Percentiles rank a stretch among this genome's conserved stretches.
phyloP scores from a whole-genome alignment of 2,888 invertebrate genomes.

The Neoscelio sp. region DNA sequence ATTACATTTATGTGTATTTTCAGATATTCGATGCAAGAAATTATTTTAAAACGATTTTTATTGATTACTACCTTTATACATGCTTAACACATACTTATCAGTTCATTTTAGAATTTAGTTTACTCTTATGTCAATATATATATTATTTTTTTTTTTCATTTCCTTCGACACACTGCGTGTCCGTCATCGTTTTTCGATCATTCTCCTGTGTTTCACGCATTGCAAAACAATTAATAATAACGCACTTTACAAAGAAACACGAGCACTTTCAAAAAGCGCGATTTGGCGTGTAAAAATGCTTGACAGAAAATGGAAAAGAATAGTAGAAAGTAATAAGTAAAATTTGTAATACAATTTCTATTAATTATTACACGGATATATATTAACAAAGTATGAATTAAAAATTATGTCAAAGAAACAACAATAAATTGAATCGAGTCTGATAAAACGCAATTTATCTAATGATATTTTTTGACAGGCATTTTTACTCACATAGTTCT shows the following conservation, averaged over 20 bases:
- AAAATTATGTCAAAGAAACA: no score
- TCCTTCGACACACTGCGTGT: conserved; percentile 42
- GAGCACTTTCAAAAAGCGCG: background rate
- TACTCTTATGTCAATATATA: conserved; percentile 75
- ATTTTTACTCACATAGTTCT: conserved; percentile 11
- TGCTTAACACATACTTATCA: conserved; percentile 79
- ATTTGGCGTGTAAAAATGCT: conserved; percentile 3
- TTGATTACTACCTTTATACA: conserved; percentile 81
- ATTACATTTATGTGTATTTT: no score
- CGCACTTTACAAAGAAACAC: no score
- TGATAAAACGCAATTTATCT: no score
- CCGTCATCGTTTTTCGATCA: conserved; percentile 29
- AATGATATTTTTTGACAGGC: no score
- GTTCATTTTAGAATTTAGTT: conserved; percentile 69
- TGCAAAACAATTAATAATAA: background rate
- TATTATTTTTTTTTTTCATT: conserved; percentile 66
- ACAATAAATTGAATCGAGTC: no score
- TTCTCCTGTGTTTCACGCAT: conserved; percentile 8
- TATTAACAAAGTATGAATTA: no score
- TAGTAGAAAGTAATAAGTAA: no score
- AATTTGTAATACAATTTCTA: no score
- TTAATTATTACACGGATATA: no score
- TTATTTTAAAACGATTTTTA: conserved; percentile 81
- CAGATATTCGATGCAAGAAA: no score
- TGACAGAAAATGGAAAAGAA: background rate